Base-by-base conservation (phyloP, 2,797 vertebrate species). In the Cheirogaleus major region DNA sequence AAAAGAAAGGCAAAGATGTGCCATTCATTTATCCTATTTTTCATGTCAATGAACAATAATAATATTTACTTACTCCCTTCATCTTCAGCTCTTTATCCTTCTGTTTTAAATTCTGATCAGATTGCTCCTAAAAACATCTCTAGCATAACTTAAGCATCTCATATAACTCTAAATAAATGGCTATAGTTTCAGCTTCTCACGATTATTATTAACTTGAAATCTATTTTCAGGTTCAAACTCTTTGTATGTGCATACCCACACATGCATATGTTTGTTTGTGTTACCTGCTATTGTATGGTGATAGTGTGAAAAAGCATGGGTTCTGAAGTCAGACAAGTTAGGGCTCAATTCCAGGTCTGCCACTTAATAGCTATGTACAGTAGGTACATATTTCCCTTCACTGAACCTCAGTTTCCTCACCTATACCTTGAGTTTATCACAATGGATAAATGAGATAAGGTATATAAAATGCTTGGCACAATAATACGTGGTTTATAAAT, bases 201-300 rank as follows among this genome's bases (percentile, higher is more conserved):
- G 91, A 88, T 87, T 84, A 88, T 92, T 79, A 67, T 93, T 81
- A 95, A 94, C 20, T 90, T 88, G 73, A 80, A 80, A 87, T 69
- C 27, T 55, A 48, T 79, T 89, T 82, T 84, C 38, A 22, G 45
- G 43, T 67, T 95, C 85, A 94, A 83, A 78, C n/a, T 70, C 38
- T 67, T 76, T 72, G 59, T 70, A 27, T 35, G 11, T 78, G n/a
- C 41, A 89, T 2, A 81, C 25, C 30, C 61, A 57, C 67, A 69
- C 23, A 55, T 48, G 57, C 20, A 70, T 38, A 14, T 91, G 23
- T 82, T 92, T 78, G 30, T 55, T 63, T 79, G 22, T 35, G 55
- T 70, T 30, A 59, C 14, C 45, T 94, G 50, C 17, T 75, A 52
- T 48, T 61, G 23, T 86, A n/a, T 72, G 1, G 32, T 27, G 30